These are phyloP conservation scores for Lepidochitona cinerea DNA, from an alignment of 2,888 invertebrate species.

Conservation along the genomic window DNA sequence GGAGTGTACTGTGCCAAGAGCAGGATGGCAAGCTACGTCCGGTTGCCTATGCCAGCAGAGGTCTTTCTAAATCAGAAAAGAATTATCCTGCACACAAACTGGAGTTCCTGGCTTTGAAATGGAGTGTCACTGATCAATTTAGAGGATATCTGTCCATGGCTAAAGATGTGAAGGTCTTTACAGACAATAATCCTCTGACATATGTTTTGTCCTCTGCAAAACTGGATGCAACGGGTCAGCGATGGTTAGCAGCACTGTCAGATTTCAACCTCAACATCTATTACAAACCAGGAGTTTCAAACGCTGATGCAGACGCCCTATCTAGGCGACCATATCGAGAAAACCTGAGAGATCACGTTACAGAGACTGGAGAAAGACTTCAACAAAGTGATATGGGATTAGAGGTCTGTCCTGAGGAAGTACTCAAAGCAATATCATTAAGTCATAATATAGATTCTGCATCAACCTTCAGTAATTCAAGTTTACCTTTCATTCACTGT, in stretches of 20 bases:
- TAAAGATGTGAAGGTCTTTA: background rate
- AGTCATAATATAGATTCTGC: no score
- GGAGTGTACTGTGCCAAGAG: constrained; percentile 26
- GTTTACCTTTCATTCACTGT: background rate
- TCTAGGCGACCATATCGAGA: background rate
- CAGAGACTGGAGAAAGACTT: background rate
- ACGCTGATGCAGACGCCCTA: constrained; percentile 7
- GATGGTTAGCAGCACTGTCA: constrained; percentile 18
- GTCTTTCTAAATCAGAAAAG: constrained; percentile 9
- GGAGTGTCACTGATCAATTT: constrained; percentile 25
- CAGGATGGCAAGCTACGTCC: constrained; percentile 13
- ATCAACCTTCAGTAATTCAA: background rate
- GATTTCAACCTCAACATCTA: constrained; percentile 12
- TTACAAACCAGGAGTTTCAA: constrained; percentile 10
- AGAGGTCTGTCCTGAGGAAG: background rate
- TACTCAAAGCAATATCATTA: background rate
- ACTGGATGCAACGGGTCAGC: constrained; percentile 21
- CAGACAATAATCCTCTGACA: constrained; percentile 18
- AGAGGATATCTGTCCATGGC: constrained; percentile 17
- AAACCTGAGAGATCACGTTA: background rate
- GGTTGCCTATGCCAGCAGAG: constrained; percentile 20
- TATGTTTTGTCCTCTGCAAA: constrained; percentile 19
- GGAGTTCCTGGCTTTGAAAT: constrained; percentile 21
- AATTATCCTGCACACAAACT: constrained; percentile 24
- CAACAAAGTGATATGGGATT: background rate